Conservation (phyloP, 1,140 invertebrate species). For the Babylonia areolata region DNA sequence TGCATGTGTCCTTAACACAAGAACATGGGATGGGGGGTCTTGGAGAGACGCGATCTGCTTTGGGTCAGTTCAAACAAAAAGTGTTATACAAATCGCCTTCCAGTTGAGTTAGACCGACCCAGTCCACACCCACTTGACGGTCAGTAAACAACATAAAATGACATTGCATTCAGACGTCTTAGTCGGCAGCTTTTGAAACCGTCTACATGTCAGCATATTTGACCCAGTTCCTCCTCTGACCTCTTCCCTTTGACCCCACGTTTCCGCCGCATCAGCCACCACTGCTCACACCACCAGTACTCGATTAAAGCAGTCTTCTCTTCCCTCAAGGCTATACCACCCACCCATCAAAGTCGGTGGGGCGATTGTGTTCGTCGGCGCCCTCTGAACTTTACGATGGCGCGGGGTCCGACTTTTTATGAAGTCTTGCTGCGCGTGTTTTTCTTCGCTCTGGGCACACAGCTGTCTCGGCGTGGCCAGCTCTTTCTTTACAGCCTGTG, state of each 20-base stretch:
- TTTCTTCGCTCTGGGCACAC: not conserved
- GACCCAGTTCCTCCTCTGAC: not conserved
- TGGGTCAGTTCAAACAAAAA: no score
- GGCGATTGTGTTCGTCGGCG: not conserved
- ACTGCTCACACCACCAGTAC: not conserved
- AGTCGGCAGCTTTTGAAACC: not conserved
- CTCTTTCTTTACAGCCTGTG: not conserved
- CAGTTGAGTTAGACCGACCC: no score
- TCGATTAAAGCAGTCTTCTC: not conserved
- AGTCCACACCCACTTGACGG: no score
- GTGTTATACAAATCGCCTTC: no score
- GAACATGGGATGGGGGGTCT: no score
- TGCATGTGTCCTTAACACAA: no score
- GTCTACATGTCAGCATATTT: not conserved
- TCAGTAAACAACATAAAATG: no score
- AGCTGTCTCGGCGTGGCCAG: not conserved
- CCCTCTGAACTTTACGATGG: constrained; percentile 30
- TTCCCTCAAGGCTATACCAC: constrained; percentile 5
- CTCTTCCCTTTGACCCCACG: not conserved
- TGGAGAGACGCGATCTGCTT: no score
- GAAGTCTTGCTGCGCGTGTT: constrained; percentile 19
- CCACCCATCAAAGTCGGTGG: constrained; percentile 18
- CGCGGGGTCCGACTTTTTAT: constrained; percentile 21
- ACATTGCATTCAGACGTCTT: no score
- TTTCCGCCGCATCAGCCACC: not conserved